Percentiles rank a stretch among this genome's conserved stretches.
These are phyloP conservation scores for Ceratosolen solmsi DNA, from an alignment of 1,140 invertebrate species.

Conservation along the genomic window DNA sequence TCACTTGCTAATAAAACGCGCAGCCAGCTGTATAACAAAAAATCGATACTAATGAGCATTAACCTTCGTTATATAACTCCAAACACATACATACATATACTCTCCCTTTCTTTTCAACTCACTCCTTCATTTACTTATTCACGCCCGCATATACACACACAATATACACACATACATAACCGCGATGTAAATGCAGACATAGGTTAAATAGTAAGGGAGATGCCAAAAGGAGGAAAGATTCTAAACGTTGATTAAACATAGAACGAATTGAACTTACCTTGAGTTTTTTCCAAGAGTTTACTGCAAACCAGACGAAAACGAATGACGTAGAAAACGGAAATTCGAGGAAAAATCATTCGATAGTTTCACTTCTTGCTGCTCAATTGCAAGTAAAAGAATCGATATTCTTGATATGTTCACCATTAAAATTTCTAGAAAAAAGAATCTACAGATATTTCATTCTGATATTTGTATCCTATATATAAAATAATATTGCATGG, in stretches of 20 bases:
- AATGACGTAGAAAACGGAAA: not conserved
- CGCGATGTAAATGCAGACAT: no score
- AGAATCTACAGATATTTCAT: no score
- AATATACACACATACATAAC: not conserved
- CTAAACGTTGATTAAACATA: constrained; percentile 23
- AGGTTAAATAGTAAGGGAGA: not conserved
- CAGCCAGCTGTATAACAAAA: constrained; percentile 11
- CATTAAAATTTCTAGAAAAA: no score
- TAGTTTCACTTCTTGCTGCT: no score
- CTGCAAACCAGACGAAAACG: not conserved
- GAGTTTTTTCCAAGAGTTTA: not conserved
- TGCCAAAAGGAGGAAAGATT: not conserved
- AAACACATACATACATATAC: not conserved
- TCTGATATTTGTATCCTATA: no score
- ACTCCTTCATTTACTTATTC: no score
- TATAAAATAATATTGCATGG: no score
- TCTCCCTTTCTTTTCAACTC: not conserved
- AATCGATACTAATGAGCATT: constrained; percentile 41
- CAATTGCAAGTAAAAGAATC: no score
- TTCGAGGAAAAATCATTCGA: not conserved
- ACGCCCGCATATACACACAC: not conserved
- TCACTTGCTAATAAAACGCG: constrained; percentile 32
- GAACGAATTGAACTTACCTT: not conserved
- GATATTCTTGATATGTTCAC: no score
- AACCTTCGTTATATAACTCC: not conserved